Base-by-base conservation (phyloP, 2,113 vertebrate genomes). In the Ammodytes dubius region DNA sequence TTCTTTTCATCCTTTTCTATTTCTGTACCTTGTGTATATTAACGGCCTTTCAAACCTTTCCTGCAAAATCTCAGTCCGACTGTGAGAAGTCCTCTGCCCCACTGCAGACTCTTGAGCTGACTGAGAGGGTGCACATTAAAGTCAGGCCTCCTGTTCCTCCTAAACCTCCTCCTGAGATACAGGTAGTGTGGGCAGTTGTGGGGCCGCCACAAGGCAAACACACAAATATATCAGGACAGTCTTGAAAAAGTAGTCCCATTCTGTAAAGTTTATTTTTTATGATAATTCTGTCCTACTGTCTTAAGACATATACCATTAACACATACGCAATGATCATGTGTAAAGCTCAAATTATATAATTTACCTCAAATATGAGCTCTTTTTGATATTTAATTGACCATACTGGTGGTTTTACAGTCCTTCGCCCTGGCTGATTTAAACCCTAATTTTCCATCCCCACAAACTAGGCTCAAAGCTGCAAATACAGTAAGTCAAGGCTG, bases 161-260 rank as follows among this genome's bases (percentile, higher is more conserved):
- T 73, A 93, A 94, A 86, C 91, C 95, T 91, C 92, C 96, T 68
- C 92, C 94, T 72, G 95, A 95, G 94, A 95, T 89, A 87, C 96
- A 98, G 98, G 97, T 99, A 98, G 92, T 88, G 81, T 37, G 27
- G 27, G 27, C 27, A 27, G 27, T 27, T 27, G 27, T 27, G 61
- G 43, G 83, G 79, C 42, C 2, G 39, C 49, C 50, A 12, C 35
- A 60, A 2, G 0, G 3, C 19, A 52, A 4, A 59, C 63, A 59
- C 53, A 40, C 50, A 43, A 59, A 27, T 35, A 42, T 35, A 15
- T 46, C 19, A 40, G n/a, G 19, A 54, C 46, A 19, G 47, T 52
- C 47, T 43, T 68, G 54, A 5, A n/a, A 27, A 50, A 27, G 13
- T 50, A 45, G 6, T 65, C 17, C 27, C 27, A 50, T n/a, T 70